Evolutionary conservation across 2,797 vertebrate species (phyloP), one percentile per base, ranked within the genome.

Genomic region (Rhynchonycteris naso): DNA sequence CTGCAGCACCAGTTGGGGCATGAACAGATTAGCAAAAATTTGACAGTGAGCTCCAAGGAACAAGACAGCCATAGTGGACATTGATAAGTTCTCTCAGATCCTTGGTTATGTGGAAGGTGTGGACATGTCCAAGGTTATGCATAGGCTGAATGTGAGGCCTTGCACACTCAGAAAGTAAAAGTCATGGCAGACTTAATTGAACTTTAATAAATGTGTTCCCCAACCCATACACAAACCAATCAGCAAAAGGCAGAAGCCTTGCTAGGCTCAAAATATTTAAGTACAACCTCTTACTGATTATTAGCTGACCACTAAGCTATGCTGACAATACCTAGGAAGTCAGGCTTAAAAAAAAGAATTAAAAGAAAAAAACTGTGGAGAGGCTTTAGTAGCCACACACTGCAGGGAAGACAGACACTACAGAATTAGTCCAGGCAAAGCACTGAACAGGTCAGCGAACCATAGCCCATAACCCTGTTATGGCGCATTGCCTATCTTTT

Each of bases 301-400:
- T 68, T 58, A 59, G 38, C 68, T 75, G 15, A 87, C 43, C 28
- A 71, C 35, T 83, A 71, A 91, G 47, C 81, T 78, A 68, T 68
- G 52, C n/a, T 69, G 47, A 50, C 69, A 88, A 82, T 88, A 26
- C 50, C 69, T 50, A 75, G 38, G 83, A 88, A 88, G 76, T 66
- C 79, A 78, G 61, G 19, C 33, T 84, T 90, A 84, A 78, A 84
- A 84, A 80, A 80, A 69, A 79, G 28, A 80, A 80, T 80, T 56
- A 59, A 58, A 33, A 80, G 35, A 59, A 90, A 79, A 89, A 74
- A 76, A 30, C n/a, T 35, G 43, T 52, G 85, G n/a, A 35, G 43
- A 88, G 58, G 52, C 24, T 28, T 63, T 22, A 28, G 35, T 63
- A n/a, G 56, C 71, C 22, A 76, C 24, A 75, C 18, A 52, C 47